Evolutionary conservation across 2,797 vertebrate genomes (phyloP).

Genomic region (Cottoperca gobio): DNA sequence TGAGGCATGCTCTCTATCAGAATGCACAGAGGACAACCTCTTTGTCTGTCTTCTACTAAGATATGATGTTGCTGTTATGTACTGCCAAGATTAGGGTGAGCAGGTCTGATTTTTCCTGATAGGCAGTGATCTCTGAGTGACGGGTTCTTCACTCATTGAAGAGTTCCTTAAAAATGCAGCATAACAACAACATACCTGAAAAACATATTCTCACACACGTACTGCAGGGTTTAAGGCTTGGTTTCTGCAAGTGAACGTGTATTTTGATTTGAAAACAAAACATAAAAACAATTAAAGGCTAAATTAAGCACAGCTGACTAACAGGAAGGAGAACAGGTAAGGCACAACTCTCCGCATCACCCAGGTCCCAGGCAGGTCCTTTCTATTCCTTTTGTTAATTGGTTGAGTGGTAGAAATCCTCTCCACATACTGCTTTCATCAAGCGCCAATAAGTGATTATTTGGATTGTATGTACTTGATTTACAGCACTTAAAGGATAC

Average conservation of each 20-base stretch:
- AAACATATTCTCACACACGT: background rate
- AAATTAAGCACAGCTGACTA: background rate
- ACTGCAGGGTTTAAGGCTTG: background rate
- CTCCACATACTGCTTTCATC: background rate
- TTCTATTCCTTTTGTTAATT: background rate
- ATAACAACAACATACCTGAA: constrained; percentile 6
- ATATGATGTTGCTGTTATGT: constrained; percentile 14
- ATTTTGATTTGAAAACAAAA: background rate
- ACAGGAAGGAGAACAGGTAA: background rate
- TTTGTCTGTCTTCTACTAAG: background rate
- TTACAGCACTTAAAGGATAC: background rate
- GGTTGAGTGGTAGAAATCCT: background rate
- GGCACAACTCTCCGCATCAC: background rate
- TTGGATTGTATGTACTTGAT: background rate
- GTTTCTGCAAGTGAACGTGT: background rate
- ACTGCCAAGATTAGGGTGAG: constrained; percentile 7
- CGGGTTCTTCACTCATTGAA: background rate
- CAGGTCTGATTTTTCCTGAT: constrained; percentile 18
- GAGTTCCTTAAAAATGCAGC: constrained; percentile 1
- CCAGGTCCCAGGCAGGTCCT: background rate
- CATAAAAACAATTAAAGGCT: too few species aligned
- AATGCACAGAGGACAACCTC: constrained; percentile 16
- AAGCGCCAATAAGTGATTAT: background rate
- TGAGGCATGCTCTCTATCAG: constrained; percentile 40
- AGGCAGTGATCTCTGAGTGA: constrained; percentile 13